Conservation (phyloP, 2,113 vertebrate species). For the Carollia perspicillata region DNA sequence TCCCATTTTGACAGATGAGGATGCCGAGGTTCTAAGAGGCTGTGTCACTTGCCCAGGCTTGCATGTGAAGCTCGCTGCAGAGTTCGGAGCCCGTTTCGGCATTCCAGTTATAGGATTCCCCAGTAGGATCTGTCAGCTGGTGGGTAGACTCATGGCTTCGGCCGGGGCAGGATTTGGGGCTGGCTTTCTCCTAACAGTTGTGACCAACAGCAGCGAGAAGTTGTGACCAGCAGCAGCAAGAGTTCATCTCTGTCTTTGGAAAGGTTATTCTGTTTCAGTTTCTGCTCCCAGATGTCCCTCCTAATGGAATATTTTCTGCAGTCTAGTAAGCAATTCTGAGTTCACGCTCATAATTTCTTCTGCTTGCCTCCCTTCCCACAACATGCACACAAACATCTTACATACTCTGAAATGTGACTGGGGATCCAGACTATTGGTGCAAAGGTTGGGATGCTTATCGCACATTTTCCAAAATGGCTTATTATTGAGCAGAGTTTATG, state of each 20-base stretch:
- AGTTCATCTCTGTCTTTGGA: not conserved
- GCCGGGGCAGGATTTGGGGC: not conserved
- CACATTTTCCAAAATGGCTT: not conserved
- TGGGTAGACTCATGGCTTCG: not conserved
- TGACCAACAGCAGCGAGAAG: not conserved
- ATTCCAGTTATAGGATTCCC: not conserved
- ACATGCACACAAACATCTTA: not conserved
- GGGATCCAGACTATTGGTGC: not conserved
- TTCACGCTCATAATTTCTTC: not conserved
- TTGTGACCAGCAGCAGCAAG: not conserved
- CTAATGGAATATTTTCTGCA: not conserved
- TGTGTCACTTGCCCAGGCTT: not conserved
- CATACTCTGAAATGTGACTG: not conserved
- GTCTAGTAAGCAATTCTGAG: not conserved
- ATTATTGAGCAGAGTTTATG: not conserved
- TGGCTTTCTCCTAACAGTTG: not conserved
- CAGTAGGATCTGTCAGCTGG: not conserved
- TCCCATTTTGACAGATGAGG: not conserved
- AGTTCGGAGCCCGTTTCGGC: not conserved
- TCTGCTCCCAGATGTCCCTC: not conserved
- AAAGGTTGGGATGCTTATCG: not conserved
- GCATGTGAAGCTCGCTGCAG: not conserved
- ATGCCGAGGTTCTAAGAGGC: not conserved
- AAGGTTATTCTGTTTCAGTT: not conserved
- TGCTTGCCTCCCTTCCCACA: rapidly evolving